Percentiles rank a stretch among this genome's conserved stretches.
phyloP scores from a whole-genome alignment of 2,888 invertebrate genomes.

The Erpobdella octoculata region DNA sequence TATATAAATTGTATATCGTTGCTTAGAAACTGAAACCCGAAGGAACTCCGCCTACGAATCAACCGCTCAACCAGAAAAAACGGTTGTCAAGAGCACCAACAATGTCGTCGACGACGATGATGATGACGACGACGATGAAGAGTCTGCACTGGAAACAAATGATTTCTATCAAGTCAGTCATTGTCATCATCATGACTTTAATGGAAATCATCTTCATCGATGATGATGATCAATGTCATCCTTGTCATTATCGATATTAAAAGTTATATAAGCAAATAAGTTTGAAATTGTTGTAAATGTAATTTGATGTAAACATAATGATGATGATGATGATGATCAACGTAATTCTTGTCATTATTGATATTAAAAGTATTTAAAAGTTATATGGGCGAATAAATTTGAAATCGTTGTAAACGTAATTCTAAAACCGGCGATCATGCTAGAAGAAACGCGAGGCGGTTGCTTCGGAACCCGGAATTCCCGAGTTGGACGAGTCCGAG shows the following conservation, averaged over 20 bases:
- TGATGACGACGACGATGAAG: neutral
- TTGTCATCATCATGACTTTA: neutral
- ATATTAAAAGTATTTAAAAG: too few relatives aligned
- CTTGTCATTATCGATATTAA: neutral
- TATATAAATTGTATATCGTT: neutral
- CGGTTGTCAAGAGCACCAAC: neutral
- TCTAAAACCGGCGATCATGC: too few relatives aligned
- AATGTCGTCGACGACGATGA: neutral
- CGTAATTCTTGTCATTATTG: neutral
- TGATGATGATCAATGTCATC: neutral
- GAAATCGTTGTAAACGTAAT: neutral
- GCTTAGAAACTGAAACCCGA: too few relatives aligned
- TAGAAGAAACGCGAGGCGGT: too few relatives aligned
- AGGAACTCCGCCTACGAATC: too few relatives aligned
- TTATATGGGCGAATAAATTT: too few relatives aligned
- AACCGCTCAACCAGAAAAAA: neutral
- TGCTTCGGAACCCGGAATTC: too few relatives aligned
- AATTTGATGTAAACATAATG: neutral
- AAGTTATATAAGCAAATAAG: neutral
- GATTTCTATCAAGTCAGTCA: constrained; percentile 6
- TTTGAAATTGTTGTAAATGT: neutral
- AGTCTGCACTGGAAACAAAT: neutral
- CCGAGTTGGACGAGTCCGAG: too few relatives aligned
- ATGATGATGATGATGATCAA: neutral
- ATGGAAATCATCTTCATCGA: too few relatives aligned